A percentile compares a stretch with the other conserved stretches of the same genome.
Evolutionary conservation across 2,797 vertebrate genomes (phyloP).

Genomic region (Mergus octosetaceus): DNA sequence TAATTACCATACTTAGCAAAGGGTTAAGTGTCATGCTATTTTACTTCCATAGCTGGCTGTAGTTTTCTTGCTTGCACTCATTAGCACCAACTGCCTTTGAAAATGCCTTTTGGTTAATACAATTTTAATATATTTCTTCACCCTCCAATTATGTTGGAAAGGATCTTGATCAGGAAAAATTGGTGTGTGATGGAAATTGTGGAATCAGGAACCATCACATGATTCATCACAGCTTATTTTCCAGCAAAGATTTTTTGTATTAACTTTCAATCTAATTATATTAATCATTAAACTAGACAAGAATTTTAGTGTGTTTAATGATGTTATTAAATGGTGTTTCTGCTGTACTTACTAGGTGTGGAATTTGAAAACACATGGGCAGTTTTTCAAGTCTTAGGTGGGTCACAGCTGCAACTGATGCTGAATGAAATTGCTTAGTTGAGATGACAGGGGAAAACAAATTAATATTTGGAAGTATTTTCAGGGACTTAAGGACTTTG

Average conservation of each 20-base stretch:
- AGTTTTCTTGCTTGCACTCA: conserved; percentile 15
- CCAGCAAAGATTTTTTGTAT: neutral
- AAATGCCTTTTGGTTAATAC: conserved; percentile 36
- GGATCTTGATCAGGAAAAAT: neutral
- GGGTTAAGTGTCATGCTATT: conserved; percentile 17
- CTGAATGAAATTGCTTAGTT: neutral
- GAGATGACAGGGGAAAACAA: neutral
- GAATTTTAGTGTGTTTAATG: neutral
- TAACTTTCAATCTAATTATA: neutral
- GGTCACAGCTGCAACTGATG: neutral
- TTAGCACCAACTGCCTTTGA: conserved; percentile 34
- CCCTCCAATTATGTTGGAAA: neutral
- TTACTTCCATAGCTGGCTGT: conserved; percentile 4
- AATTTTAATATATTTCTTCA: conserved; percentile 17
- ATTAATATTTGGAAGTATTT: neutral
- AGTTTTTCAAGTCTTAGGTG: neutral
- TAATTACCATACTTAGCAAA: conserved; percentile 38
- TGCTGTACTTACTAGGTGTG: neutral
- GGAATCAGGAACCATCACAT: neutral
- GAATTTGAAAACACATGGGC: neutral
- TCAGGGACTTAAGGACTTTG: neutral
- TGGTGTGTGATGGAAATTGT: neutral
- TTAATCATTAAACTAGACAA: neutral
- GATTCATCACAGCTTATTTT: neutral
- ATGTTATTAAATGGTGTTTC: neutral